Percentiles rank a stretch among this genome's conserved stretches.
Conservation (phyloP, 1,140 invertebrate species). For the Euwallacea fornicatus region DNA sequence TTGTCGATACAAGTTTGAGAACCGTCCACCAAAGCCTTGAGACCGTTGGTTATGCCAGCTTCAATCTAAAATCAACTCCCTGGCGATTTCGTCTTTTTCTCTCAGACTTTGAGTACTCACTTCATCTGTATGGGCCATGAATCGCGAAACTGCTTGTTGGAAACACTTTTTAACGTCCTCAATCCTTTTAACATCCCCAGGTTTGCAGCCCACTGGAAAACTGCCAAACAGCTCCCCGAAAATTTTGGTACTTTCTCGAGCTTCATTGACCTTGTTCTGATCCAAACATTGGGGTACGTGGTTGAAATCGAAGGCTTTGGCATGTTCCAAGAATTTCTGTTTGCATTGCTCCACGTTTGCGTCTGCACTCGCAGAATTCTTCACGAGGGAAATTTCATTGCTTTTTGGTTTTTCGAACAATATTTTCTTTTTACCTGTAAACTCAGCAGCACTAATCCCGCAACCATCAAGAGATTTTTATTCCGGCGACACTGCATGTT, state of each 20-base stretch:
- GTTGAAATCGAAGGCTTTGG: constrained; percentile 3
- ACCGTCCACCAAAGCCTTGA: constrained; percentile 9
- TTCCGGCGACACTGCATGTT: no score
- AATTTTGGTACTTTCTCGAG: background rate
- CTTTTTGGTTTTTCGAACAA: no score
- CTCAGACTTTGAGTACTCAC: background rate
- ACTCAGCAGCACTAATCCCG: no score
- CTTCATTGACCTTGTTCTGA: background rate
- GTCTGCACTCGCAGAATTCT: no score
- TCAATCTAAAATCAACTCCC: background rate
- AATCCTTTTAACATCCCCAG: background rate
- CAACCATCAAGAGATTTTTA: no score
- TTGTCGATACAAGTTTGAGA: constrained; percentile 2
- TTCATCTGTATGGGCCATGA: background rate
- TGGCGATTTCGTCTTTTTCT: background rate
- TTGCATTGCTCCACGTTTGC: constrained; percentile 6
- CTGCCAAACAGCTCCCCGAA: background rate
- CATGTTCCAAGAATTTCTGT: constrained; percentile 1
- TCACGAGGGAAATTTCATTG: no score
- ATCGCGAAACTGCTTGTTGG: background rate
- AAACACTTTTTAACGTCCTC: background rate
- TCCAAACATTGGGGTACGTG: background rate
- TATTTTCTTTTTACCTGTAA: no score
- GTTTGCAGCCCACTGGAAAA: constrained; percentile 5
- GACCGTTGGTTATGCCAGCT: background rate